Percentiles rank a stretch among this genome's conserved stretches.
Conservation (phyloP, 2,797 vertebrate species). For the Argyrosomus regius region DNA sequence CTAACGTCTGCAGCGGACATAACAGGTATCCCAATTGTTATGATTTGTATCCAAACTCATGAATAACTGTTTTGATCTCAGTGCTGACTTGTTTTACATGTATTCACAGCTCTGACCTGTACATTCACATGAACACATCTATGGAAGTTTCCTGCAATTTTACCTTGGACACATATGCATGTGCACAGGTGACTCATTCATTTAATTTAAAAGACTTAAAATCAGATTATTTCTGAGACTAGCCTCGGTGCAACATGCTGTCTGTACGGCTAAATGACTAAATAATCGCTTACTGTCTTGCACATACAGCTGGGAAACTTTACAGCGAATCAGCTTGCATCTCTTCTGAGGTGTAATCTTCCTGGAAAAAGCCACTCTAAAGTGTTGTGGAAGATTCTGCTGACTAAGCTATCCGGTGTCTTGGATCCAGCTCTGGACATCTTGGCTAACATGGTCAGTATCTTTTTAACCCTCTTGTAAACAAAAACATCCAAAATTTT, state of each 20-base stretch:
- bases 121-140: slow-evolving; percentile 42
- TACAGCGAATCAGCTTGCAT: slow-evolving; percentile 75
- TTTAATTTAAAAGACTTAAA: neutral
- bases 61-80: neutral
- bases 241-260: neutral
- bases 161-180: slow-evolving; percentile 74
- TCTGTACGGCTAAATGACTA: neutral
- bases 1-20: slow-evolving; percentile 62
- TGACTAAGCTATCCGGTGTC: slow-evolving; percentile 63
- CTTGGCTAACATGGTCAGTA: slow-evolving; percentile 62
- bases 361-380: slow-evolving; percentile 68
- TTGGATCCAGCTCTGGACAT: slow-evolving; percentile 77
- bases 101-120: slow-evolving; percentile 66
- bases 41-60: neutral
- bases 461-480: neutral
- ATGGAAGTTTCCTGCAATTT: slow-evolving; percentile 59
- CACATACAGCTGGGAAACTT: slow-evolving; percentile 70
- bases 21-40: slow-evolving; percentile 69
- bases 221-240: neutral
- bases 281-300: neutral
- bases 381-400: slow-evolving; percentile 80
- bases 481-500: too few species aligned
- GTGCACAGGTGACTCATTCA: slow-evolving; percentile 71
- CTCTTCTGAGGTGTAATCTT: slow-evolving; percentile 78
- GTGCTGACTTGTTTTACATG: neutral